Base-by-base conservation (phyloP, 2,797 vertebrate species). In the Amblyraja radiata region DNA sequence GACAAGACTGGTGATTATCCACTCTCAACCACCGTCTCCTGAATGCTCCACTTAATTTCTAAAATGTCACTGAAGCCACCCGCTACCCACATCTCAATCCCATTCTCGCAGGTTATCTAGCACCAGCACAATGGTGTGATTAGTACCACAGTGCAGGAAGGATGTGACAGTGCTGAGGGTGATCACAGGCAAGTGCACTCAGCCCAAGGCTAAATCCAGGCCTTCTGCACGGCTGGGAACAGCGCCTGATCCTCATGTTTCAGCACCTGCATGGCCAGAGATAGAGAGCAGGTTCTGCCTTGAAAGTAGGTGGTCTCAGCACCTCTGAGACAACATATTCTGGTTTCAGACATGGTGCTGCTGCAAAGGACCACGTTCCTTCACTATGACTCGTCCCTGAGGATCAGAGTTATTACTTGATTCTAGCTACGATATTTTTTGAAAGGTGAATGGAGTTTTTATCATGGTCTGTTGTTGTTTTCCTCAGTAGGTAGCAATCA, bases 1-100 rank as follows among this genome's bases (percentile, higher is more conserved):
- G 90, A 92, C 90, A 92, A 74, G 71, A 74, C 90, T 74, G 71
- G 73, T 92, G 46, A 92, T 92, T 92, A 92, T 92, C 90, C 71
- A 74, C 90, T 92, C 90, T 54, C 71, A 92, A 39, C 39, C 71
- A 76, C 46, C 71, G 5, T 46, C 68, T 74, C 71, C 71, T 92
- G 11, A 92, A 92, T 92, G 90, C 90, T 92, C 36, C 71, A 21
- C 21, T 92, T 92, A 92, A 92, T 92, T 92, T 68, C 61, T 71
- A 74, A 92, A 92, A 92, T 92, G 68, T 54, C 71, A 92, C 71
- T 74, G 68, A 74, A 92, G 90, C 90, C 90, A 76, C 90, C 90
- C 71, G 28, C 71, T 54, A 92, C 68, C 90, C 71, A 92, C 90
- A 54, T 73, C 39, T 92, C 90, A 92, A 92, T 92, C 11, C 58